Evolutionary conservation across 2,113 vertebrate species (phyloP), one percentile per base, ranked within the genome.

Genomic region (Lanius collurio): DNA sequence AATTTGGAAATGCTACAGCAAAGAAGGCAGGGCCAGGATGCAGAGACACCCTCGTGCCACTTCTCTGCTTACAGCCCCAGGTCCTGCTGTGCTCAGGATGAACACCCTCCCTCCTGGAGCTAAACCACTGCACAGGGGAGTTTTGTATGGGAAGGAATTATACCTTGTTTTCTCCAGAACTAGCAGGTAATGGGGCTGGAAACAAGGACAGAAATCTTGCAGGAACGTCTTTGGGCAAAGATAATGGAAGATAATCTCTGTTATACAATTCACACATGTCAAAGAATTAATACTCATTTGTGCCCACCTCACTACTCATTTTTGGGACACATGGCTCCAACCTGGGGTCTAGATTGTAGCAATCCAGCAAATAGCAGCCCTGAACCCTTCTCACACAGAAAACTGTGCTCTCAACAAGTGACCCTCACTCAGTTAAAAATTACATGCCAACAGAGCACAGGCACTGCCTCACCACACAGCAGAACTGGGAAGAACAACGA

Each of bases 41-140:
- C 64, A 57, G 56, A 83, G 65, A 68, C 20, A 27, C 30, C 67
- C 41, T 42, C 4, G 18, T 19, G 23, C 35, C 1, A 1, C 27
- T 33, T 12, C 27, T 62, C 14, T 70, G 75, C 20, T 53, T 1
- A 9, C 0, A 0, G 77, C 76, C 67, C 24, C 42, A 18, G n/a
- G 56, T 33, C 31, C 73, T 52, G 78, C 53, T 6, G 18, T 14
- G 4, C 30, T 13, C 28, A 4, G 59, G 23, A 12, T 13, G 21
- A 19, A 4, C 12, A 4, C 18, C 4, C 37, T 47, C 7, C 2
- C 0, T 33, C 11, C 52, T 7, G 14, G 26, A 83, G 63, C n/a
- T 19, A 13, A 18, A 7, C 2, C 9, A 12, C 13, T n/a, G 44
- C 3, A 8, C 0, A 21, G 42, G 13, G 41, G 13, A 46, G 44